phyloP scores from a whole-genome alignment of 2,888 invertebrate genomes.

The Melangyna quadrimaculata region DNA sequence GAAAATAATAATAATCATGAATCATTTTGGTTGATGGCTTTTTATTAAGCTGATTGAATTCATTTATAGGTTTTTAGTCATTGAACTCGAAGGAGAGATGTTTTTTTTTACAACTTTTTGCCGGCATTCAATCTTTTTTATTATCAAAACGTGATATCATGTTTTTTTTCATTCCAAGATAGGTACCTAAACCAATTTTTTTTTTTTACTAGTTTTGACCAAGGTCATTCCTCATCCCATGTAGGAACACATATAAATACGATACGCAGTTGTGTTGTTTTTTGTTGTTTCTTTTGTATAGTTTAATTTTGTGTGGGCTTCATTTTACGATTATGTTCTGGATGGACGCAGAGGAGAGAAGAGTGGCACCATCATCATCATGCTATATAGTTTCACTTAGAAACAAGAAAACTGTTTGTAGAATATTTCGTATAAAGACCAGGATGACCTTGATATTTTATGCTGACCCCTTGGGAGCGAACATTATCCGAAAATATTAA shows the following conservation, averaged over 20 bases:
- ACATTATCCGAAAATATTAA: background rate
- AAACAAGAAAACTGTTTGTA: conserved; percentile 26
- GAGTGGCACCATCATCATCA: background rate
- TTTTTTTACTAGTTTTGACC: conserved; percentile 19
- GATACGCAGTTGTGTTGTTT: conserved; percentile 20
- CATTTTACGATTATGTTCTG: conserved; percentile 13
- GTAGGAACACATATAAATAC: background rate
- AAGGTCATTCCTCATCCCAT: conserved; percentile 44
- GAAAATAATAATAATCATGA: conserved; percentile 2
- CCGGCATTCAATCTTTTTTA: conserved; percentile 32
- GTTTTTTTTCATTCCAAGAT: conserved; percentile 25
- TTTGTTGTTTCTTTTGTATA: background rate
- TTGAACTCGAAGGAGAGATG: conserved; percentile 36
- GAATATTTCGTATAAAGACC: background rate
- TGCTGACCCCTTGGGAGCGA: conserved; percentile 43
- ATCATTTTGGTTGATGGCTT: conserved; percentile 42
- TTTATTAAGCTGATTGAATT: conserved; percentile 40
- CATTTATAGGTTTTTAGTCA: conserved; percentile 35
- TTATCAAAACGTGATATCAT: conserved; percentile 62
- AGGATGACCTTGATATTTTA: conserved; percentile 44
- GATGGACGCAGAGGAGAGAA: conserved; percentile 11
- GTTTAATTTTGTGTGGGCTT: conserved; percentile 35
- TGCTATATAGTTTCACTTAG: conserved; percentile 19
- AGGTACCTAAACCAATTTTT: background rate
- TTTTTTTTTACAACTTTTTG: background rate